Conservation (phyloP, 2,113 vertebrate species). For the Mionectes macconnelli region DNA sequence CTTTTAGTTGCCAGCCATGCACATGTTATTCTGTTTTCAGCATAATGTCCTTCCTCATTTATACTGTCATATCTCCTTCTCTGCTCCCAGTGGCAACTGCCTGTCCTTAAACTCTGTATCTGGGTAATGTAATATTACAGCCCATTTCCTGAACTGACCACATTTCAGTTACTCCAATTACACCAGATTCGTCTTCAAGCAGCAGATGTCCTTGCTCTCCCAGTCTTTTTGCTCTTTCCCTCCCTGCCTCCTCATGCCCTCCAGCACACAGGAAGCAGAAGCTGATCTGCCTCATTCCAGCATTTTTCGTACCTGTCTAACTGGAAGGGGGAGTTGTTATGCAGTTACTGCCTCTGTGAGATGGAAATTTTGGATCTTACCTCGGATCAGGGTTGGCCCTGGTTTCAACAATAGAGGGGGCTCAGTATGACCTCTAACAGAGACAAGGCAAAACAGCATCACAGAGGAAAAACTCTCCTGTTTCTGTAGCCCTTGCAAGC, state of each 20-base stretch:
- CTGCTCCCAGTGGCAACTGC: neutral
- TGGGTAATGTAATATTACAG: conserved; percentile 29
- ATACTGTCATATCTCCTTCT: neutral
- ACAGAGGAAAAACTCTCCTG: neutral
- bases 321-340: neutral
- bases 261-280: neutral
- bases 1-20: neutral
- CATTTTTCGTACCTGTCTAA: neutral
- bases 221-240: neutral
- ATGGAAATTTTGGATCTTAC: neutral
- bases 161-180: conserved; percentile 35
- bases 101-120: neutral
- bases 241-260: neutral
- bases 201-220: conserved; percentile 19
- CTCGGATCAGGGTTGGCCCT: neutral
- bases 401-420: neutral
- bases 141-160: conserved; percentile 9
- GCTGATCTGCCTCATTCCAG: neutral
- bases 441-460: neutral
- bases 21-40: neutral
- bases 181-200: neutral
- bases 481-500: neutral
- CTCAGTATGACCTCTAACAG: neutral
- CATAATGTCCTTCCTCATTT: conserved; percentile 11
- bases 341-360: neutral